Evolutionary conservation across 2,113 vertebrate species (phyloP), one percentile per base, ranked within the genome.

Genomic region (Gila orcuttii): DNA sequence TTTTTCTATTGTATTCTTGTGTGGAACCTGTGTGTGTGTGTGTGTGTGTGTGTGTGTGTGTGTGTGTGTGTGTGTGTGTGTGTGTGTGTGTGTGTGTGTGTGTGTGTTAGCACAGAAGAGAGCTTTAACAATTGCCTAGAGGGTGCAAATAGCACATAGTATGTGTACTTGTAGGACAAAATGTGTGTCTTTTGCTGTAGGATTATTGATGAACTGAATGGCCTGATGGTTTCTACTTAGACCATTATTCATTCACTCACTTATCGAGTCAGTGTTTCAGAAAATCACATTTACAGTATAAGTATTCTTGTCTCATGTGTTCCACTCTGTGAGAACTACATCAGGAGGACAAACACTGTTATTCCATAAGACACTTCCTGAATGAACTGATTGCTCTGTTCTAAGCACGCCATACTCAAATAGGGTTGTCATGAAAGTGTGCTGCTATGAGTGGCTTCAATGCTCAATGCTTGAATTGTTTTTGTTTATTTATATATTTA

Each of bases 401-500:
- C 76, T 21, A 77, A 59, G 50, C 33, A 78, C 50, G 21, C 33
- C 64, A 87, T 42, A 25, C 82, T 69, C 66, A 66, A 73, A 80
- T 60, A 81, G 23, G 66, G 42, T 71, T 45, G 55, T 84, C 74
- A 52, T 64, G 31, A 78, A 78, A 82, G 11, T 55, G 83, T 42
- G 81, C 86, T 87, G 42, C 62, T 83, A 71, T 57, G 45, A 86
- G 88, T 86, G 85, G 17, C 64, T 85, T 73, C 78, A 85, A 52
- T 78, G 84, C 86, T 86, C 66, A 76, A 62, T 77, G 42, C 50
- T 77, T 87, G 36, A 66, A n/a, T 68, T 52, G 3, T 52, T 77
- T 25, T 76, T 83, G 55, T 89, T 85, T 76, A 79, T 90, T 88
- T 79, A 69, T 86, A 85, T 74, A 83, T 84, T 66, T 85, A 86